Base-by-base conservation (phyloP, 2,888 invertebrate genomes). In the Caenorhabditis virilis region DNA sequence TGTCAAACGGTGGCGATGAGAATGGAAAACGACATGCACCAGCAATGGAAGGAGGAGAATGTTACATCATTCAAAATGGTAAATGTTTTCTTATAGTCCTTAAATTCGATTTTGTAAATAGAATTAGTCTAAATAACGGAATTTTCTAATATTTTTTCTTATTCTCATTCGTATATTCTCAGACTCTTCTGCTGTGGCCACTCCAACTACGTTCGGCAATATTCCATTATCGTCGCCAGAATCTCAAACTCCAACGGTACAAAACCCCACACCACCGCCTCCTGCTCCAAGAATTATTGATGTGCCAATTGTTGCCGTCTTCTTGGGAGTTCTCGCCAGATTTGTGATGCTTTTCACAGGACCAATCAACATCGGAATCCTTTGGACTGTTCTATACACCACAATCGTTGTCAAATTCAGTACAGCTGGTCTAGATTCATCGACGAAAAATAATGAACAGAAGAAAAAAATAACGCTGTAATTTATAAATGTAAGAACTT, bases 11-110 rank as follows among this genome's bases (percentile, higher is more conserved):
- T 50, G 56, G 59, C 51, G 56, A 62, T 47, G 54, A 41, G 23
- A 48, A 48, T 15, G 57, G 55, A 30, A 60, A 47, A 16, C 38
- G 74, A 45, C 59, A 54, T 20, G 68, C 74, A 7, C 74, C 74
- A 18, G 66, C 66, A 3, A 68, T 74, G 48, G 74, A 74, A 45
- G 74, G 74, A n/a, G 74, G 74, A 13, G 74, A 74, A 20, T 65
- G 60, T n/a, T 69, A 52, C 27, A 59, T 52, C 45, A 42, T 54
- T 9, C 7, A 39, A 5, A 26, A 33, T 33, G 4, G 15, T 26
- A 33, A 59, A 27, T n/a, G 16, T 9, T 25, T 25, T 50, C 5
- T 18, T 13, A 23, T 15, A 27, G 15, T 6, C 16, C 35, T n/a
- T 18, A 23, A 26, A 43, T 45, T n/a, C 1, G 4, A 23, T 13